phyloP scores from a whole-genome alignment of 1,140 invertebrate genomes.

The Drosophila athabasca region DNA sequence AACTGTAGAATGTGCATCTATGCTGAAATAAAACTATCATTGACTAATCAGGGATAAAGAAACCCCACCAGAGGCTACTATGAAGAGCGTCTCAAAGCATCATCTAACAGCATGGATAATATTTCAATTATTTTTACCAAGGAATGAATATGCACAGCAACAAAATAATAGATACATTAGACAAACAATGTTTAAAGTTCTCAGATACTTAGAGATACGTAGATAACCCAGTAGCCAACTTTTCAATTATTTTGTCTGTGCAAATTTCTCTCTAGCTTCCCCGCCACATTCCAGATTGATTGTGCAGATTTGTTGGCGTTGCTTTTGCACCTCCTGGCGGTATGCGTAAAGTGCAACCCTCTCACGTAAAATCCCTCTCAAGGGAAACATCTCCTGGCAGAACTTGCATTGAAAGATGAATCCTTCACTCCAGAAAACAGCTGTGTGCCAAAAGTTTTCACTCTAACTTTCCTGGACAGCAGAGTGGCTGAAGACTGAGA shows the following conservation, averaged over 20 bases:
- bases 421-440: conserved; percentile 27
- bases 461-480: conserved; percentile 34
- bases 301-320: conserved; percentile 17
- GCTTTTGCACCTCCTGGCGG: conserved; percentile 14
- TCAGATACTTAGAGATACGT: no score
- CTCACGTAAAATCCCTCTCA: neutral
- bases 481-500: no score
- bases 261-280: neutral
- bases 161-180: no score
- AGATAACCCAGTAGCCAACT: neutral
- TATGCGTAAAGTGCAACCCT: conserved; percentile 20
- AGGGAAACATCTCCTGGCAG: conserved; percentile 5
- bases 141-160: neutral
- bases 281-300: conserved; percentile 24
- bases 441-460: conserved; percentile 51
- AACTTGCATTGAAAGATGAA: conserved; percentile 19
- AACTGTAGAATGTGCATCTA: conserved; percentile 4
- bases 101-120: neutral
- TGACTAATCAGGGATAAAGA: neutral
- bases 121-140: conserved; percentile 1
- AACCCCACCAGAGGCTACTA: no score
- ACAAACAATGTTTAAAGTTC: no score
- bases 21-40: conserved; percentile 11
- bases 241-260: conserved; percentile 1
- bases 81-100: no score